These are phyloP conservation scores for Phataginus tetradactyla DNA, from an alignment of 2,797 vertebrate species.

Conservation along the genomic window DNA sequence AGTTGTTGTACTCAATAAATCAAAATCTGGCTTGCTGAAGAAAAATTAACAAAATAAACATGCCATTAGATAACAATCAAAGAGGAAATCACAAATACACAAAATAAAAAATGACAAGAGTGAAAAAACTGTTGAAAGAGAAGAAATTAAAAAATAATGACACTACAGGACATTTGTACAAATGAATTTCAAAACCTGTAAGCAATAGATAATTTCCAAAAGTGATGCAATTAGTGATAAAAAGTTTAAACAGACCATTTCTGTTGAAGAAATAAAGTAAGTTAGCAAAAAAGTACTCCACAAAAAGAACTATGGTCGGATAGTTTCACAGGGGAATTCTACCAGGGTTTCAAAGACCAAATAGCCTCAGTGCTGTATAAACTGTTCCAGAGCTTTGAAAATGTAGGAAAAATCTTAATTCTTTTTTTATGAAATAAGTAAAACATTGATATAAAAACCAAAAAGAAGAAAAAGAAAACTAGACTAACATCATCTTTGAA, in stretches of 20 bases:
- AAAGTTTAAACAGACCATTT: neutral
- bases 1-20: neutral
- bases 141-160: neutral
- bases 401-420: neutral
- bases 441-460: neutral
- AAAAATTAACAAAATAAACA: slow-evolving; percentile 15
- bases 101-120: slow-evolving; percentile 4
- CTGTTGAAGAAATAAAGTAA: neutral
- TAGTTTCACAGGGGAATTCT: neutral
- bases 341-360: neutral
- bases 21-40: neutral
- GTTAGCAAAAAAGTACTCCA: neutral
- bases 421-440: neutral
- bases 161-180: neutral
- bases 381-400: neutral
- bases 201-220: neutral
- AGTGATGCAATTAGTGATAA: neutral
- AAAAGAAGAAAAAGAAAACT: neutral
- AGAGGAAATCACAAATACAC: neutral
- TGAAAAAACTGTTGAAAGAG: neutral
- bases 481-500: neutral
- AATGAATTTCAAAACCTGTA: neutral
- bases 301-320: neutral
- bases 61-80: neutral
- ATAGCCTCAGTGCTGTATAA: neutral